Evolutionary conservation across 1,140 invertebrate genomes (phyloP).

Genomic region (Drosophila seguyi): DNA sequence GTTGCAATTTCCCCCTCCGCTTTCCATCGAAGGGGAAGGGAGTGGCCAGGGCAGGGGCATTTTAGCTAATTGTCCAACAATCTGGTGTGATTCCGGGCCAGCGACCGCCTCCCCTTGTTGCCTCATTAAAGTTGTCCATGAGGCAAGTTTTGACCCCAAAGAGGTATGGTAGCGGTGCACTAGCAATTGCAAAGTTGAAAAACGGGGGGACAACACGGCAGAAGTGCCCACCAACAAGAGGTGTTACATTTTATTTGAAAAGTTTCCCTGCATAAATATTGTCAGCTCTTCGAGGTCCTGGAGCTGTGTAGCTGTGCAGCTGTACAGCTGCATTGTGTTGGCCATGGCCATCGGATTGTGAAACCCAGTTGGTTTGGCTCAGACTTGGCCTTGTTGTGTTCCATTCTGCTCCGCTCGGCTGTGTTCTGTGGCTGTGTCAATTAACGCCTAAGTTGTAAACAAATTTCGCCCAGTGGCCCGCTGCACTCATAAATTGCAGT

Average conservation of each 20-base stretch:
- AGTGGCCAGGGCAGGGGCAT: background rate
- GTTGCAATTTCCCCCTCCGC: background rate
- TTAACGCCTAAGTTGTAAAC: conserved; percentile 83
- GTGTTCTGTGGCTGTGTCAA: conserved; percentile 68
- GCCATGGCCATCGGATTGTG: conserved; percentile 63
- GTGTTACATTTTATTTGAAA: conserved; percentile 81
- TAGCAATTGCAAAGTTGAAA: conserved; percentile 53
- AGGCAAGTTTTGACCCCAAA: conserved; percentile 34
- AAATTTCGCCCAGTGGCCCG: conserved; percentile 72
- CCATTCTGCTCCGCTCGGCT: conserved; percentile 6
- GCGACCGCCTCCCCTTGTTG: conserved; percentile 6
- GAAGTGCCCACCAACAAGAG: conserved; percentile 44
- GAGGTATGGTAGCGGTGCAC: conserved; percentile 20
- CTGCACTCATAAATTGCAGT: conserved; percentile 81
- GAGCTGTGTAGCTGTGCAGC: background rate
- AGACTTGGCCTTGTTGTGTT: conserved; percentile 30
- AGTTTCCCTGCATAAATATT: conserved; percentile 70
- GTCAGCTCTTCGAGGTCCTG: conserved; percentile 50
- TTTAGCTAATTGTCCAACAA: conserved; percentile 49
- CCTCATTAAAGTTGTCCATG: conserved; percentile 39
- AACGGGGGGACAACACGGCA: conserved; percentile 3
- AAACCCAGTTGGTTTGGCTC: conserved; percentile 53
- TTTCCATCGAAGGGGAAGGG: background rate
- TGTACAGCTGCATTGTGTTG: conserved; percentile 26
- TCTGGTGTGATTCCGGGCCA: conserved; percentile 32